Evolutionary conservation across 2,888 invertebrate species (phyloP).

Genomic region (Andricus quercusramuli): DNA sequence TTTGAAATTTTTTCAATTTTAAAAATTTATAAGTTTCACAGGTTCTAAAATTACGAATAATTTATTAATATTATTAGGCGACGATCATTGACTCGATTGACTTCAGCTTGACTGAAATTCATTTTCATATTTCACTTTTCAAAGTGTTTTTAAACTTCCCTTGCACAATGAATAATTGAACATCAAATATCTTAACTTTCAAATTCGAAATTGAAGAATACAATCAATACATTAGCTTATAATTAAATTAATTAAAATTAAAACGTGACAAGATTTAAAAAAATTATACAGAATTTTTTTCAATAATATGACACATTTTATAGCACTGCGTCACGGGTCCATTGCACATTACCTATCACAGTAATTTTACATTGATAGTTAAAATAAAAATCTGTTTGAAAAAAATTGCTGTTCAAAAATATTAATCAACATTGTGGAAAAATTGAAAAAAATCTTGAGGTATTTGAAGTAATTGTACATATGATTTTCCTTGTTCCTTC

Average conservation of each 20-base stretch:
- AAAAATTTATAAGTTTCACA: background rate
- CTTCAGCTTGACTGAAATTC: background rate
- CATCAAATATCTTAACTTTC: background rate
- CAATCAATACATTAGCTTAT: background rate
- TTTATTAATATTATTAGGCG: conserved; percentile 13
- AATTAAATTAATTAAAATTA: background rate
- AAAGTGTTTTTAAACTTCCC: background rate
- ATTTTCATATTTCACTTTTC: background rate
- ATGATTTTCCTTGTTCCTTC: too few species aligned
- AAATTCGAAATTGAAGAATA: background rate
- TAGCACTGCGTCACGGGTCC: conserved; percentile 26
- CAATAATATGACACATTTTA: background rate
- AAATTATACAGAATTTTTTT: background rate
- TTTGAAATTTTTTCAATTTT: background rate
- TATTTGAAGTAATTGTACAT: too few species aligned
- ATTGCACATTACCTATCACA: conserved; percentile 29
- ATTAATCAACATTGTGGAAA: background rate
- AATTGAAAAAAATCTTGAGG: too few species aligned
- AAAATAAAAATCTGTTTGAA: background rate
- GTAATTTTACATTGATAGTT: conserved; percentile 12
- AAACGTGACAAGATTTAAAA: background rate
- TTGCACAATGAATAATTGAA: background rate
- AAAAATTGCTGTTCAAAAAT: background rate
- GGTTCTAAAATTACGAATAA: background rate
- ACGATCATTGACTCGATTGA: background rate